Percentiles rank a stretch among this genome's conserved stretches.
Conservation (phyloP, 2,888 invertebrate species). For the Lathronympha strigana region DNA sequence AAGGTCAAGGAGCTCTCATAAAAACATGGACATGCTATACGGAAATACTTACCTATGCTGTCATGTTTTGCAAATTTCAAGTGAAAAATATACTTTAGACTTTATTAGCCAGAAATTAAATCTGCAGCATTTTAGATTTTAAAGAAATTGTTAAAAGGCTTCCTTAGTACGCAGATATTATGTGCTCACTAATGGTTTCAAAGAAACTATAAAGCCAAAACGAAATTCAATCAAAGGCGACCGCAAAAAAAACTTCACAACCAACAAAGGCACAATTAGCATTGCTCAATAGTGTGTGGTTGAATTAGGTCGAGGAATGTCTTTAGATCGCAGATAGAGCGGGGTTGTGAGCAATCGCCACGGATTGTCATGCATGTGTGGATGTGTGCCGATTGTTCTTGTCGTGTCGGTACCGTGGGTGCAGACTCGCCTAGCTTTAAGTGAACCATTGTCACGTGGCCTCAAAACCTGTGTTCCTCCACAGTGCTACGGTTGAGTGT, state of each 20-base stretch:
- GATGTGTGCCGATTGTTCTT: not conserved
- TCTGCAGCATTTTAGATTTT: too few species aligned
- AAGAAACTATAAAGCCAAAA: constrained; percentile 11
- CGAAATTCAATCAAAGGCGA: constrained; percentile 6
- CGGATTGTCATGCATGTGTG: constrained; percentile 26
- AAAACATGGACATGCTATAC: not conserved
- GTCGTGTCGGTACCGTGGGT: not conserved
- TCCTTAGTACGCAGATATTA: too few species aligned
- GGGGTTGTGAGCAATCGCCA: constrained; percentile 6
- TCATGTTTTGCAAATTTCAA: not conserved
- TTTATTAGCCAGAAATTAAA: too few species aligned
- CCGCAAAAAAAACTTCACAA: constrained; percentile 29
- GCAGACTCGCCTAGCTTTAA: too few species aligned
- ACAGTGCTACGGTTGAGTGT: too few species aligned
- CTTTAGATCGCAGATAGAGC: constrained; percentile 22
- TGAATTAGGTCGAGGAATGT: constrained; percentile 36
- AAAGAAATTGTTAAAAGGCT: too few species aligned
- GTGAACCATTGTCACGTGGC: too few species aligned
- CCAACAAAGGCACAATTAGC: constrained; percentile 26
- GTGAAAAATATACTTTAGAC: too few species aligned
- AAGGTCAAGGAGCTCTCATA: constrained; percentile 3
- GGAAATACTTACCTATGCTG: constrained; percentile 11
- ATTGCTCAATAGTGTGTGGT: constrained; percentile 35
- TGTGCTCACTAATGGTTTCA: too few species aligned
- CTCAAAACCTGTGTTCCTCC: too few species aligned